Base-by-base conservation (phyloP, 2,888 invertebrate genomes). In the Agapetus fuscipes region DNA sequence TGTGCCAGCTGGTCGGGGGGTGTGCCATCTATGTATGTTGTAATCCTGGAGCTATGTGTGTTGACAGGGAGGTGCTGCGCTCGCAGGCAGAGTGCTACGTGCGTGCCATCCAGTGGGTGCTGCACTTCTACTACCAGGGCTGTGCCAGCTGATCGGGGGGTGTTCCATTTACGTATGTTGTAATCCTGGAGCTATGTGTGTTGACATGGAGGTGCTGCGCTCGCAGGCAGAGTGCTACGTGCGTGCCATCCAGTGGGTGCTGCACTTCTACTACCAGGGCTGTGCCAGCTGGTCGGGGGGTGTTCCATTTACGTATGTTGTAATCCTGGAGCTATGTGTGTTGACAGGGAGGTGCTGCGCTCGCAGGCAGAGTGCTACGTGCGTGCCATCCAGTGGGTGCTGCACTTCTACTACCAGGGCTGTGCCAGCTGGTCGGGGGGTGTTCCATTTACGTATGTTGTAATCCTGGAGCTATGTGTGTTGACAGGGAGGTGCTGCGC, bases 1-100 rank as follows among this genome's bases (percentile, higher is more conserved):
- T 90, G 94, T 30, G 85, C 86, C 34, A 95, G 94, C 0, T 98
- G 98, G 98, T 87, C 90, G 17, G 97, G 97, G 97, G n/a, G n/a
- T n/a, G n/a, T n/a, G n/a, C n/a, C n/a, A n/a, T n/a, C n/a, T n/a
- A n/a, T n/a, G n/a, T n/a, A n/a, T n/a, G n/a, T n/a, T n/a, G n/a
- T n/a, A n/a, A n/a, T n/a, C n/a, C n/a, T n/a, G n/a, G n/a, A n/a
- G n/a, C n/a, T n/a, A n/a, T n/a, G n/a, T n/a, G n/a, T n/a, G n/a
- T n/a, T n/a, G n/a, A n/a, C 54, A 87, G 87, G 2, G 81, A 83
- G 51, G 83, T 88, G 5, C 62, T 93, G 52, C 72, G 74, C 12
- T 78, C 78, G 25, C 90, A 93, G 64, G 88, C 93, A 0, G 80
- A 83, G 56, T 81, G 86, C 34, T 98, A 96, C 59, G 83, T 97